phyloP scores from a whole-genome alignment of 2,113 vertebrate species.

The Microtus oregoni region DNA sequence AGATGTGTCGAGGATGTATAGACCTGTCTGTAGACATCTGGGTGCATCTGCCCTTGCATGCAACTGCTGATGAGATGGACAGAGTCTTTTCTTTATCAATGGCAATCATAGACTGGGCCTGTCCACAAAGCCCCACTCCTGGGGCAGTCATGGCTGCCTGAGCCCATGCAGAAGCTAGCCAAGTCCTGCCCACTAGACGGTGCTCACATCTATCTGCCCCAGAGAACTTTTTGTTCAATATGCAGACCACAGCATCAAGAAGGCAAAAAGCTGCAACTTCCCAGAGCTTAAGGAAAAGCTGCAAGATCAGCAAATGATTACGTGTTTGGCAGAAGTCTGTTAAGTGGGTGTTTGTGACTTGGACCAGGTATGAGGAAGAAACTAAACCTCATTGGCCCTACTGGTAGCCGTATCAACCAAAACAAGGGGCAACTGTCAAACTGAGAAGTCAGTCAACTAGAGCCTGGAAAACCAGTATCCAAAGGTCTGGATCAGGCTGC shows the following conservation, averaged over 20 bases:
- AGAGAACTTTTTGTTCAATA: not conserved
- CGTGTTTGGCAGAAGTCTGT: not conserved
- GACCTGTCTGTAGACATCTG: not conserved
- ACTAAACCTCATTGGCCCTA: not conserved
- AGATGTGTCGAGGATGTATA: no score
- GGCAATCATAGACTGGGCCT: not conserved
- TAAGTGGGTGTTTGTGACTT: not conserved
- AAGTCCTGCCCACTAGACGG: not conserved
- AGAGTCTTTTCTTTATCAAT: not conserved
- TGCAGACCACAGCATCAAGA: not conserved
- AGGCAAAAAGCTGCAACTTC: not conserved
- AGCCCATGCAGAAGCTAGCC: not conserved
- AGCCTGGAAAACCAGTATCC: not conserved
- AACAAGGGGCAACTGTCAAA: not conserved
- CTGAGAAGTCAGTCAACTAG: not conserved
- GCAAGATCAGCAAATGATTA: not conserved
- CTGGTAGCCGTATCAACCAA: not conserved
- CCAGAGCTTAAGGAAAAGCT: not conserved
- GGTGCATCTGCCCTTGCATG: not conserved
- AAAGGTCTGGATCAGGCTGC: not conserved
- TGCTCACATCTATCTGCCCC: not conserved
- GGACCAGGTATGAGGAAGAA: slow-evolving; percentile 8
- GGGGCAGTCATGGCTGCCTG: not conserved
- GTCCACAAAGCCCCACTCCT: not conserved
- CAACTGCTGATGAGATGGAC: not conserved